phyloP scores from a whole-genome alignment of 2,797 vertebrate species.

The Neosilurus mollespiculum region DNA sequence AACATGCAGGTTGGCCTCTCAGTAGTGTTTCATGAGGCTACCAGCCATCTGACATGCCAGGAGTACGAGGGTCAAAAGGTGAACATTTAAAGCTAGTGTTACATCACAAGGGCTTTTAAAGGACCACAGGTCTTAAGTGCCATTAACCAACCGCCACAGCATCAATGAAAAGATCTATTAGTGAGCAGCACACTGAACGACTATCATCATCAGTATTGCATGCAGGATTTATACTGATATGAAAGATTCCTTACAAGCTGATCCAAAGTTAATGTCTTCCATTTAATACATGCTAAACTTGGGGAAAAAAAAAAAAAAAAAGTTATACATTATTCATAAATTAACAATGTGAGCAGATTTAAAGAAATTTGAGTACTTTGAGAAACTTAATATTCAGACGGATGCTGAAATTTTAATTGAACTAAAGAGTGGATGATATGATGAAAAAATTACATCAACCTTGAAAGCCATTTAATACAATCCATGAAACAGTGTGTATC shows the following conservation, averaged over 20 bases:
- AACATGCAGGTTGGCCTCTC: slow-evolving; percentile 40
- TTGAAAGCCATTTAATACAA: neutral
- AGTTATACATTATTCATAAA: neutral
- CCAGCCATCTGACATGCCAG: slow-evolving; percentile 54
- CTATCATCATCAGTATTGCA: neutral
- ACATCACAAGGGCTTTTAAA: slow-evolving; percentile 49
- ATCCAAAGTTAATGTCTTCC: slow-evolving; percentile 7
- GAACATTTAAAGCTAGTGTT: slow-evolving; percentile 58
- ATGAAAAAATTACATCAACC: neutral
- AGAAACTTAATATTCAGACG: slow-evolving; percentile 18
- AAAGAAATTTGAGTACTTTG: slow-evolving; percentile 37
- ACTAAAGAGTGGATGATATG: slow-evolving; percentile 3
- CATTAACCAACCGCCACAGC: slow-evolving; percentile 45
- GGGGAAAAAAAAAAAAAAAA: no score
- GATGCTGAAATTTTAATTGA: slow-evolving; percentile 11
- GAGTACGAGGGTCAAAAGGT: slow-evolving; percentile 50
- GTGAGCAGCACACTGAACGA: neutral
- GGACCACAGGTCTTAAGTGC: slow-evolving; percentile 34
- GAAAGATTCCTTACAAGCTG: neutral
- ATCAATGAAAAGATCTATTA: slow-evolving; percentile 1
- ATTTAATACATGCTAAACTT: neutral
- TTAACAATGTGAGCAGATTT: neutral
- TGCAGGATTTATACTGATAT: neutral
- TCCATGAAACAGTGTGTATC: neutral
- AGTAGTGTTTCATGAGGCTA: slow-evolving; percentile 49